A percentile compares a stretch with the other conserved stretches of the same genome.
phyloP scores from a whole-genome alignment of 1,140 invertebrate species.

The Drosophila fuyamai region DNA sequence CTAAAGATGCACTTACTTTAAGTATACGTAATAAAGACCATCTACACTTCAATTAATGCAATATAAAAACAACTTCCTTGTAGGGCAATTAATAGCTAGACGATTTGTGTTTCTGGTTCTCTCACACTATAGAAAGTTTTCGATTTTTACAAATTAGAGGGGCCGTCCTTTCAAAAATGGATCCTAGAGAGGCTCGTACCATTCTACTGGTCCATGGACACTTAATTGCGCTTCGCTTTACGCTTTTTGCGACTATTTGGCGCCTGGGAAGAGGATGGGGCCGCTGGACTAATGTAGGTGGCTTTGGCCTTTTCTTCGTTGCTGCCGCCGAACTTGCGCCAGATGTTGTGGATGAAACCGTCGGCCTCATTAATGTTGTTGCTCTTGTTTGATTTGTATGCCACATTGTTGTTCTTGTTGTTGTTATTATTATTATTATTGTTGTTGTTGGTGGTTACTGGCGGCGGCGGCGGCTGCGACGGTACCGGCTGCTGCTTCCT shows the following conservation, averaged over 20 bases:
- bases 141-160: slow-evolving; percentile 70
- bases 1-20: slow-evolving; percentile 59
- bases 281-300: slow-evolving; percentile 7
- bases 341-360: slow-evolving; percentile 55
- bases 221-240: slow-evolving; percentile 73
- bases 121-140: slow-evolving; percentile 34
- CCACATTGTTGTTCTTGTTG: slow-evolving; percentile 71
- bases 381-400: slow-evolving; percentile 50
- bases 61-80: slow-evolving; percentile 77
- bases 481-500: slow-evolving; percentile 45
- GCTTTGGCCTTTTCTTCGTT: slow-evolving; percentile 25
- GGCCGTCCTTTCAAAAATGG: slow-evolving; percentile 21
- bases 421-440: slow-evolving; percentile 28
- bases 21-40: slow-evolving; percentile 58
- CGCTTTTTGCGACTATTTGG: slow-evolving; percentile 73
- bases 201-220: slow-evolving; percentile 18
- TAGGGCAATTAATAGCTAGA: slow-evolving; percentile 67
- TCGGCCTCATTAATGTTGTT: slow-evolving; percentile 26
- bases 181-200: slow-evolving; percentile 9
- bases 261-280: slow-evolving; percentile 16
- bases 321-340: slow-evolving; percentile 54
- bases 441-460: slow-evolving; percentile 49
- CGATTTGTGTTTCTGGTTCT: slow-evolving; percentile 32
- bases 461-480: slow-evolving; percentile 38
- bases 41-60: slow-evolving; percentile 62